phyloP scores from a whole-genome alignment of 2,888 invertebrate genomes.

The Oxytorus armatus region DNA sequence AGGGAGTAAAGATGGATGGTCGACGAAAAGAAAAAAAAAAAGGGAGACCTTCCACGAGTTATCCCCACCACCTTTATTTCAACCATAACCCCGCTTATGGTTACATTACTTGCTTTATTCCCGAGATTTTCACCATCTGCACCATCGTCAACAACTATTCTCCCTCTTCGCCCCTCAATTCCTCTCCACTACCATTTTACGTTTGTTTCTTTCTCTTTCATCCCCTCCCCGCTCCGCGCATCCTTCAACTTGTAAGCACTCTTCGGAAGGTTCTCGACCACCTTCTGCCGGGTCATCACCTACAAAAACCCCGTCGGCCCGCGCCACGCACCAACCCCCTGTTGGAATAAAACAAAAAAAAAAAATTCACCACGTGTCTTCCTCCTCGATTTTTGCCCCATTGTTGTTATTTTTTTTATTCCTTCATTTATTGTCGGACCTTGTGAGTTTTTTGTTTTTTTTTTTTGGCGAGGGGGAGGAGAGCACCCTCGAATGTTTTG shows the following conservation, averaged over 20 bases:
- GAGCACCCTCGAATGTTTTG: background rate
- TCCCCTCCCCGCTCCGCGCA: conserved; percentile 50
- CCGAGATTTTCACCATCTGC: conserved; percentile 76
- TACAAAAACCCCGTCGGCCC: conserved; percentile 63
- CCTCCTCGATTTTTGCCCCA: conserved; percentile 66
- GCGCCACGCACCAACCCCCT: conserved; percentile 44
- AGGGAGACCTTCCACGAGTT: conserved; percentile 63
- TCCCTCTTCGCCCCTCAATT: conserved; percentile 36
- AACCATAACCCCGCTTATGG: conserved; percentile 24
- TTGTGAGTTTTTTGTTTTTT: conserved; percentile 13
- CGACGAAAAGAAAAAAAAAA: conserved; percentile 19
- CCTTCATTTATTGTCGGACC: conserved; percentile 29
- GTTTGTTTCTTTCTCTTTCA: conserved; percentile 7
- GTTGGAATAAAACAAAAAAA: conserved; percentile 49
- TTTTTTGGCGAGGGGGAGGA: background rate
- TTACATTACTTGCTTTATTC: conserved; percentile 73
- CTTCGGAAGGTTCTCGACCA: conserved; percentile 72
- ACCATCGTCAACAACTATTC: conserved; percentile 60
- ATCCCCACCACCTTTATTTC: conserved; percentile 34
- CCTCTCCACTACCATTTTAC: conserved; percentile 14
- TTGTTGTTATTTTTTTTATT: conserved; percentile 18
- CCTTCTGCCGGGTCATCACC: conserved; percentile 76
- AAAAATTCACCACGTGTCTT: conserved; percentile 63
- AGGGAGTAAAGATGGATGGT: conserved; percentile 22
- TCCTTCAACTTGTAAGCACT: conserved; percentile 52